Conservation (phyloP, 2,797 vertebrate genomes). For the Notamacropus eugenii region DNA sequence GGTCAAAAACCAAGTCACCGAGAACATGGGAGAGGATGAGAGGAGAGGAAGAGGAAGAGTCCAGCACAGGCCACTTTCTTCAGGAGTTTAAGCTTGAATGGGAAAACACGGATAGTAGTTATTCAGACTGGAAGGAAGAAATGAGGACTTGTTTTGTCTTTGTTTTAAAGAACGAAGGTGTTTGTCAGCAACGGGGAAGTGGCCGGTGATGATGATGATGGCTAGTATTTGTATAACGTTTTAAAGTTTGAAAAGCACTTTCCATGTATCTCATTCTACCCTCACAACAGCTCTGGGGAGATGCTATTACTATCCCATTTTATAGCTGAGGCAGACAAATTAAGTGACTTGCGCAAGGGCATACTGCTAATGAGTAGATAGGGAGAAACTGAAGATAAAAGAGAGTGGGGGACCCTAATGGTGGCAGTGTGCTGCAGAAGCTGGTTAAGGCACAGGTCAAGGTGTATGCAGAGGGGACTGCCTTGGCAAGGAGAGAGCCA, state of each 20-base stretch:
- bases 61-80: not conserved
- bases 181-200: not conserved
- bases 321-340: not conserved
- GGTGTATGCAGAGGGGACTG: not conserved
- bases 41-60: not conserved
- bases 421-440: not conserved
- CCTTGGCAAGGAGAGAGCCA: not conserved
- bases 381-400: too few species aligned
- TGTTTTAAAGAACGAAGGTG: not conserved
- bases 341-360: not conserved
- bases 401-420: not conserved
- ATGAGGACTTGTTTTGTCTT: not conserved
- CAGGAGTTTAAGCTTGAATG: not conserved
- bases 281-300: not conserved
- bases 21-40: not conserved
- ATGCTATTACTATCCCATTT: too few species aligned
- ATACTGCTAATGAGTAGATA: not conserved
- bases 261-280: not conserved
- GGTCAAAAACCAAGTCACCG: not conserved
- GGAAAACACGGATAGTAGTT: too few species aligned
- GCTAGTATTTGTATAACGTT: not conserved
- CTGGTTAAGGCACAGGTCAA: not conserved
- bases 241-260: not conserved
- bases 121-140: not conserved
- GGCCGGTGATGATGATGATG: not conserved